Percentiles rank a stretch among this genome's conserved stretches.
phyloP scores from a whole-genome alignment of 2,113 vertebrate species.

The Shinisaurus crocodilurus region DNA sequence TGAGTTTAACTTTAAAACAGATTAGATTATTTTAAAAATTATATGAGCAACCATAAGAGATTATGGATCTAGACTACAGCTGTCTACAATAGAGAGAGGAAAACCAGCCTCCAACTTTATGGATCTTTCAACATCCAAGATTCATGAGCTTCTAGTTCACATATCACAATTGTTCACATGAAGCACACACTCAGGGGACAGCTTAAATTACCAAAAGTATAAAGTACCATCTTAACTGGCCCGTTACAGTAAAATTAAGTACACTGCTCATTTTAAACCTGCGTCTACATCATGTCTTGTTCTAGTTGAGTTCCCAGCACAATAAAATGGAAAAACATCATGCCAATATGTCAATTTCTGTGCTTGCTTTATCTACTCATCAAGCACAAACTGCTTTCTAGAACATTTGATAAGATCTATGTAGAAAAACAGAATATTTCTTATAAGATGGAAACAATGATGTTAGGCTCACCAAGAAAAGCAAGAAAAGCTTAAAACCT shows the following conservation, averaged over 20 bases:
- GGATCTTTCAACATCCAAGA: neutral
- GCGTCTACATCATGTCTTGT: neutral
- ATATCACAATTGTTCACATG: neutral
- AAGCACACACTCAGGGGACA: neutral
- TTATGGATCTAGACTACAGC: neutral
- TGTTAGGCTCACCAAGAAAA: neutral
- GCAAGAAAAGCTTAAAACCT: neutral
- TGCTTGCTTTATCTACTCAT: slow-evolving; percentile 1
- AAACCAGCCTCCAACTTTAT: neutral
- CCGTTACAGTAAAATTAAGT: neutral
- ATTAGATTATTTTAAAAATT: neutral
- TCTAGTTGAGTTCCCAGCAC: neutral
- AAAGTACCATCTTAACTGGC: neutral
- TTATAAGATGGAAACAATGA: slow-evolving; percentile 7
- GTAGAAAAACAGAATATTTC: slow-evolving; percentile 8
- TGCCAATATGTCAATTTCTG: neutral
- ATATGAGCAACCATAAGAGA: neutral
- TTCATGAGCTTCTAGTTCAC: neutral
- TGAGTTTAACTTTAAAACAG: neutral
- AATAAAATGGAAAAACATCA: slow-evolving; percentile 6
- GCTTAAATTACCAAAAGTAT: neutral
- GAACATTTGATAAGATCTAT: slow-evolving; percentile 19
- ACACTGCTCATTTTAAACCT: neutral
- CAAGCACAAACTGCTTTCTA: slow-evolving; percentile 8
- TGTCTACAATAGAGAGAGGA: neutral